Conservation (phyloP, 2,113 vertebrate genomes). For the Phycodurus eques region DNA sequence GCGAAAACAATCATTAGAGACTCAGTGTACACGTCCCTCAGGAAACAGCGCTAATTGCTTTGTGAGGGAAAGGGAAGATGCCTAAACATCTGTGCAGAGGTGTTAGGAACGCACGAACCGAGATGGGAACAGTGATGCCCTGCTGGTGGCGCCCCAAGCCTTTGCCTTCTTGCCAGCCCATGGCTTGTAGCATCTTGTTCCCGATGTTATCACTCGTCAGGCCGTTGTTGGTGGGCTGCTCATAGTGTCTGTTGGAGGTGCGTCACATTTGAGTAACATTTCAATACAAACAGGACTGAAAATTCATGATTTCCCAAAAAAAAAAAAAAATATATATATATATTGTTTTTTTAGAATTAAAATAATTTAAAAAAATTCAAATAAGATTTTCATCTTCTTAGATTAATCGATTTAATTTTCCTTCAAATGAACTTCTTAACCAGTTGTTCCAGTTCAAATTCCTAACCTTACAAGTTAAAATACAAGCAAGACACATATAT, state of each 20-base stretch:
- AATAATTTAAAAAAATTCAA: too few species aligned
- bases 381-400: too few species aligned
- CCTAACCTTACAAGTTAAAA: too few species aligned
- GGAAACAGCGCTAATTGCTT: constrained; percentile 45
- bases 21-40: constrained; percentile 27
- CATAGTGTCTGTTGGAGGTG: constrained; percentile 79
- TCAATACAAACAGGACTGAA: not conserved
- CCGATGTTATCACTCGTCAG: constrained; percentile 90
- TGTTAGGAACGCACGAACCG: constrained; percentile 66
- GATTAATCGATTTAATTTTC: too few species aligned
- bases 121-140: constrained; percentile 88
- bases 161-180: constrained; percentile 93
- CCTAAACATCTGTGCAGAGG: constrained; percentile 13
- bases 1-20: constrained; percentile 37
- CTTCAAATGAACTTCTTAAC: too few species aligned
- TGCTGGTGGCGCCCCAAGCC: constrained; percentile 90
- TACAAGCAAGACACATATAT: too few species aligned
- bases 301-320: not conserved
- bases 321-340: too few species aligned
- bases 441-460: too few species aligned
- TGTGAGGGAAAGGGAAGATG: constrained; percentile 13
- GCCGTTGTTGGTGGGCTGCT: constrained; percentile 90
- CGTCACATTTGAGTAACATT: not conserved
- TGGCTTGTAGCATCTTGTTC: constrained; percentile 93
- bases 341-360: too few species aligned